Base-by-base conservation (phyloP, 2,888 invertebrate genomes). In the Heliconius ethilla region DNA sequence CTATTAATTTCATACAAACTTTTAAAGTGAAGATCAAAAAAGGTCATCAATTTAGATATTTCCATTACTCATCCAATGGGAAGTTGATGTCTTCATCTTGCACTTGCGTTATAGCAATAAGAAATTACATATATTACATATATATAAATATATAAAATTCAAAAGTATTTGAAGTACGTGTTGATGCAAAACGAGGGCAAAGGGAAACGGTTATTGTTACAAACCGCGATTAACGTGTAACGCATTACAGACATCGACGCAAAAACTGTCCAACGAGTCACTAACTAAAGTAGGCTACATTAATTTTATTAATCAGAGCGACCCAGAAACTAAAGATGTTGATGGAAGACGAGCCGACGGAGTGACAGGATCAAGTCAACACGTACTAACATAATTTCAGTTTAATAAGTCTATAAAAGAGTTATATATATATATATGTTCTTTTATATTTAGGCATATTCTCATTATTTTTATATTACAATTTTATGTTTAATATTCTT, bases 221-320 rank as follows among this genome's bases (percentile, higher is more conserved):
- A 83, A 84, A 86, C 84, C 87, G 87, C 86, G 88, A 85, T 86
- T 84, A 86, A 89, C 87, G 72, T 79, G 79, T 78, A 75, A 81
- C 76, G 79, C 78, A 75, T 87, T 85, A 86, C 87, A 87, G 88
- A 91, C 89, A 88, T 87, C 90, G 90, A 90, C 90, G 74, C 81
- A 82, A 91, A 91, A 91, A 91, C 87, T 89, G 89, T 89, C 89
- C 91, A 89, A 90, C 90, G 89, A 92, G 90, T 90, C 90, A 92
- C 91, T 90, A 89, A 91, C 89, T 91, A 92, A 93, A 92, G 91
- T 92, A 91, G 93, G 92, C 89, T 93, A 92, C 92, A 91, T 92
- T 87, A 87, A 87, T 86, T 85, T 86, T 84, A 86, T 86, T 86
- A 87, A 86, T 86, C 85, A 85, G 90, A 86, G 87, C 91, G 93